A percentile compares a stretch with the other conserved stretches of the same genome.
phyloP scores from a whole-genome alignment of 1,140 invertebrate species.

The Heliconius himera region DNA sequence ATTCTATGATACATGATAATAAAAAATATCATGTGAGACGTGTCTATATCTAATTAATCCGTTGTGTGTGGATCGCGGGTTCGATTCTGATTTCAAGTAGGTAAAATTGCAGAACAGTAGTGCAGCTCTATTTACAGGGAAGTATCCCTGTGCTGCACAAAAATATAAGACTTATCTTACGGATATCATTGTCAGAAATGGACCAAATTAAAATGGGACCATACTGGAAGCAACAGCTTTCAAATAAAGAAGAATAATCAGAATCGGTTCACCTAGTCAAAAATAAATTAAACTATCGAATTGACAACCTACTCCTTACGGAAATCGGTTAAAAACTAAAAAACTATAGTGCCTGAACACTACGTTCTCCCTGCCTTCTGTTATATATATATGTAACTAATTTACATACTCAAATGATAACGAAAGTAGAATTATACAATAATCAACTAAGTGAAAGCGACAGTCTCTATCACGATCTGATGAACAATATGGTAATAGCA shows the following conservation, averaged over 20 bases:
- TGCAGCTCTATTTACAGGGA: too few species aligned
- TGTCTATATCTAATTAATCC: background rate
- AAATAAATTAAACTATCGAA: too few species aligned
- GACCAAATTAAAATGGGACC: too few species aligned
- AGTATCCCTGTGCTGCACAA: too few species aligned
- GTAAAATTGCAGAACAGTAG: too few species aligned
- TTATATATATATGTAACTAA: background rate
- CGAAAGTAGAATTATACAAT: background rate
- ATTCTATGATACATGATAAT: background rate
- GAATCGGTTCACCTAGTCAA: too few species aligned
- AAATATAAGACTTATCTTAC: too few species aligned
- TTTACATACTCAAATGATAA: background rate
- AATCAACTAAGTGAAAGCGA: background rate
- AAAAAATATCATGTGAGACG: background rate
- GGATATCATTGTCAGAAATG: too few species aligned
- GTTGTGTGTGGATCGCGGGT: background rate
- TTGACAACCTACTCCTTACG: too few species aligned
- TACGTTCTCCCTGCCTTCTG: background rate
- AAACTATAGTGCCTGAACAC: background rate
- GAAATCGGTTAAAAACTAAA: too few species aligned
- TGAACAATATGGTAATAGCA: background rate
- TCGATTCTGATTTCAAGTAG: background rate
- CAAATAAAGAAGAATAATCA: too few species aligned
- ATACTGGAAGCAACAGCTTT: too few species aligned
- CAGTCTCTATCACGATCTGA: constrained; percentile 3